Conservation (phyloP, 1,140 invertebrate genomes). For the Drosophila fuyamai region DNA sequence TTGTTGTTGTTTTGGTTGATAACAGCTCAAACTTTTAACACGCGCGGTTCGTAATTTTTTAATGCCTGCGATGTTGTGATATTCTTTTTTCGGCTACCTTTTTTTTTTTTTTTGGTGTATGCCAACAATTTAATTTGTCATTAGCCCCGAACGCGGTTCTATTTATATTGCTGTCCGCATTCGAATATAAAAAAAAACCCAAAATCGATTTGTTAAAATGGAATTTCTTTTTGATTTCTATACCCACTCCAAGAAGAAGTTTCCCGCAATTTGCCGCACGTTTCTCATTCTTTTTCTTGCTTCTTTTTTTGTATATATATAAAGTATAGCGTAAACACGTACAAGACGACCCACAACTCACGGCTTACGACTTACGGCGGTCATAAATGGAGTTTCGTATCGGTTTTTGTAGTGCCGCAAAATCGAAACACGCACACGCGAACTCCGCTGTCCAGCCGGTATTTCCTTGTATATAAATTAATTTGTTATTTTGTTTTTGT, state of each 20-base stretch:
- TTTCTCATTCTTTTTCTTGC: slow-evolving; percentile 40
- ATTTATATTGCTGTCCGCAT: slow-evolving; percentile 63
- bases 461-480: background rate
- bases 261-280: slow-evolving; percentile 52
- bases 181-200: slow-evolving; percentile 29
- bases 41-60: slow-evolving; percentile 63
- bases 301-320: slow-evolving; percentile 7
- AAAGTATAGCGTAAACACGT: slow-evolving; percentile 56
- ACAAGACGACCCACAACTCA: slow-evolving; percentile 51
- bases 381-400: slow-evolving; percentile 65
- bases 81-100: slow-evolving; percentile 19
- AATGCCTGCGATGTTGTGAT: slow-evolving; percentile 23
- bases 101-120: slow-evolving; percentile 12
- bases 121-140: slow-evolving; percentile 78
- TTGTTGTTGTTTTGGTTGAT: slow-evolving; percentile 43
- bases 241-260: slow-evolving; percentile 12
- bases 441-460: slow-evolving; percentile 38
- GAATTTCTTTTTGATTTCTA: slow-evolving; percentile 66
- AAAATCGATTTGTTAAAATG: slow-evolving; percentile 72
- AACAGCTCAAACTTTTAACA: slow-evolving; percentile 65
- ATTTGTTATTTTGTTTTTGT: background rate
- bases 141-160: slow-evolving; percentile 50
- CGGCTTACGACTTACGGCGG: slow-evolving; percentile 32
- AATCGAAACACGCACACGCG: slow-evolving; percentile 75
- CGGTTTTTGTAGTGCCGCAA: slow-evolving; percentile 51